Base-by-base conservation (phyloP, 2,113 vertebrate genomes). In the Salminus brasiliensis region DNA sequence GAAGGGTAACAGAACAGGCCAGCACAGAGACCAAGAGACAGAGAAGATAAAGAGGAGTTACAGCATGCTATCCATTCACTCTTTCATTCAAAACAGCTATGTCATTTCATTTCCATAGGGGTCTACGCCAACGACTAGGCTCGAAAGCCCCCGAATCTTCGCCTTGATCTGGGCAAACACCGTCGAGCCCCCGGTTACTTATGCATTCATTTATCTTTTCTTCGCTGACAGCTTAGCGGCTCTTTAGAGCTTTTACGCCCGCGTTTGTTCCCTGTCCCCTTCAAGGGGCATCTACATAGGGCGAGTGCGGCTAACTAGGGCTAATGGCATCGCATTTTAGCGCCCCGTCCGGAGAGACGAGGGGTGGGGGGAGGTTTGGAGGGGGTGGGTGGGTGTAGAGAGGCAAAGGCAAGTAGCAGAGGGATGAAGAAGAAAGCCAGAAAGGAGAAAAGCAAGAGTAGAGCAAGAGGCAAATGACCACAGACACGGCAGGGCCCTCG, bases 141-240 rank as follows among this genome's bases (percentile, higher is more conserved):
- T 93, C 78, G 80, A 95, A 95, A 95, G 94, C 94, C 93, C 94
- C 90, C 93, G 95, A 96, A 95, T 95, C 95, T 93, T 55, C 90
- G 91, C 92, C 95, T 96, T 97, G 95, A 97, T 98, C 95, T 94
- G 93, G 88, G 94, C 94, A 96, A 97, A 98, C 94, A 93, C 27
- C 57, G 62, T 69, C 53, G 75, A 78, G 62, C 65, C 67, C 93
- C 93, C 92, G 91, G 93, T 95, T 95, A 95, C 94, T 94, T 95
- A 94, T 95, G 94, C 95, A 95, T 96, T 94, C 93, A 94, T 96
- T 95, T 94, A 94, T 95, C 95, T 95, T 95, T 95, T 95, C 95
- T 95, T 96, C 95, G 94, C 94, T 93, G 94, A 93, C 85, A 91
- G 94, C 93, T 94, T 94, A 94, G 95, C 93, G 93, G 94, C 93